A percentile compares a stretch with the other conserved stretches of the same genome.
Conservation (phyloP, 2,113 vertebrate species). For the Epinephelus moara region DNA sequence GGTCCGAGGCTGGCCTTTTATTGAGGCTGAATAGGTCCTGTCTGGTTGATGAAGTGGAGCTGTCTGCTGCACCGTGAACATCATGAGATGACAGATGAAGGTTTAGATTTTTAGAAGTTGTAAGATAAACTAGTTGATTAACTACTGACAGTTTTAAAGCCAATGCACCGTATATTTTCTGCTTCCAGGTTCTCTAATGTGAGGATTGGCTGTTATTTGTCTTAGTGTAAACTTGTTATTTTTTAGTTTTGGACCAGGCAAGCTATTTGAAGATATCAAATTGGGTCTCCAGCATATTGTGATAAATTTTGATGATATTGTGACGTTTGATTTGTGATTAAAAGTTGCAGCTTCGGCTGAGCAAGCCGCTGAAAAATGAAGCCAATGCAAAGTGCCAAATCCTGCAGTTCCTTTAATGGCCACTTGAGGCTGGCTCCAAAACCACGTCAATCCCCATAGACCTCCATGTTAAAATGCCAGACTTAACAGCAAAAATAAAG, state of each 20-base stretch:
- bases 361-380: too few species aligned
- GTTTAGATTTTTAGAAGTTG: not conserved
- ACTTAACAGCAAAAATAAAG: too few species aligned
- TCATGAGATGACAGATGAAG: constrained; percentile 7
- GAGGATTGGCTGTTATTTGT: not conserved
- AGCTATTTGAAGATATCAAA: not conserved
- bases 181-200: not conserved
- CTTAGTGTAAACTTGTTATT: not conserved
- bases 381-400: too few species aligned
- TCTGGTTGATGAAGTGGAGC: constrained; percentile 28
- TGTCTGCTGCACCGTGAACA: constrained; percentile 19
- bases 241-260: not conserved
- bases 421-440: too few species aligned
- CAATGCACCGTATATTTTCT: not conserved
- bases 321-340: not conserved
- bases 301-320: not conserved
- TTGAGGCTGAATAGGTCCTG: constrained; percentile 31
- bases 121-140: not conserved
- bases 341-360: not conserved
- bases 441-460: too few species aligned
- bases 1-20: constrained; percentile 29
- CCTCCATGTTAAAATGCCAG: too few species aligned
- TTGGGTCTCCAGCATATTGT: not conserved
- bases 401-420: too few species aligned
- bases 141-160: not conserved